Conservation (phyloP, 2,113 vertebrate species). For the Chionomys nivalis region DNA sequence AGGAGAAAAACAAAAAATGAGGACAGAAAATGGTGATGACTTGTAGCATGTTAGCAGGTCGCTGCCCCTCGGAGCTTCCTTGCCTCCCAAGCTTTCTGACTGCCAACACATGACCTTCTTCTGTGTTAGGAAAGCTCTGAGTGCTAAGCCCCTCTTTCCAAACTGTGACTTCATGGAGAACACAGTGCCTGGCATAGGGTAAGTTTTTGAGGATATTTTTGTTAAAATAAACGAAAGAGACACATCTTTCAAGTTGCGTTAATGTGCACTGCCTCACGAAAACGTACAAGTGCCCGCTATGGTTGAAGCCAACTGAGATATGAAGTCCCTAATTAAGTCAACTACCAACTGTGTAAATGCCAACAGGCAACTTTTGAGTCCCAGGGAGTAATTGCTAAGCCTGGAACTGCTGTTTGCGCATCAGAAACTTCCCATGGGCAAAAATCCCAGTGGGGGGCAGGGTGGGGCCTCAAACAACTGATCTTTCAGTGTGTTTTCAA, state of each 20-base stretch:
- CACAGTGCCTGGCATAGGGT: neutral
- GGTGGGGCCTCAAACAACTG: neutral
- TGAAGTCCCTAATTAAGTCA: conserved; percentile 54
- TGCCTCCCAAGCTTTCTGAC: neutral
- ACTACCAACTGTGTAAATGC: neutral
- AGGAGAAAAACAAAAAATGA: conserved; percentile 24
- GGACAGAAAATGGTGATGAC: neutral
- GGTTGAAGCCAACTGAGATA: conserved; percentile 30
- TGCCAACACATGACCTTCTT: neutral
- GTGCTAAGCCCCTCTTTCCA: neutral
- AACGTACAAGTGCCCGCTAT: conserved; percentile 11
- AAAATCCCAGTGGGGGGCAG: neutral
- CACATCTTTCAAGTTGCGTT: conserved; percentile 13
- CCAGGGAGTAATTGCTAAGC: neutral
- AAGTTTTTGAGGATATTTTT: conserved; percentile 41
- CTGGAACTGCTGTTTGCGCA: neutral
- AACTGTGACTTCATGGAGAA: neutral
- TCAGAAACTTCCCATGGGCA: neutral
- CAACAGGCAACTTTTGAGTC: conserved; percentile 9
- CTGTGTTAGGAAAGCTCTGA: neutral
- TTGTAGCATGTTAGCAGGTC: neutral
- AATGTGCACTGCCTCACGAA: neutral
- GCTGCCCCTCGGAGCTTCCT: neutral
- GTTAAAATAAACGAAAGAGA: conserved; percentile 31
- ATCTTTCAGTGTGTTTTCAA: neutral